Evolutionary conservation across 2,113 vertebrate genomes (phyloP).

Genomic region (Pipa parva): DNA sequence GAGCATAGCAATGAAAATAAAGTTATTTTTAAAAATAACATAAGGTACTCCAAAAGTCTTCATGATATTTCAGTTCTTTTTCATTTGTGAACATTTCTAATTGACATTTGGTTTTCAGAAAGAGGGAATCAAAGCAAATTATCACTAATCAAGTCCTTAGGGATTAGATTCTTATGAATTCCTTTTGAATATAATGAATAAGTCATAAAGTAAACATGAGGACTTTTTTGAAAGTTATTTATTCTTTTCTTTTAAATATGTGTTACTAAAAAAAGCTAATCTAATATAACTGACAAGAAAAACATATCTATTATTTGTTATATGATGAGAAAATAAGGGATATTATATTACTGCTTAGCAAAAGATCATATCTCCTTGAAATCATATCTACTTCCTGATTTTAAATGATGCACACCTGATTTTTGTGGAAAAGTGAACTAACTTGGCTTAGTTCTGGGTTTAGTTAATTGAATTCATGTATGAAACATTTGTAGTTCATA

Average conservation of each 20-base stretch:
- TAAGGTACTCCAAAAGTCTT: neutral
- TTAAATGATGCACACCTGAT: no score
- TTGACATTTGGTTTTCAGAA: conserved; percentile 43
- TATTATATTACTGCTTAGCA: no score
- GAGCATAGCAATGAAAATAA: conserved; percentile 7
- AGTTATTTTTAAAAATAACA: conserved; percentile 25
- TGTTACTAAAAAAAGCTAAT: neutral
- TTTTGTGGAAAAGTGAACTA: no score
- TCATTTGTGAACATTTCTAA: conserved; percentile 41
- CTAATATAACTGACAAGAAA: no score
- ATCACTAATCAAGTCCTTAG: conserved; percentile 39
- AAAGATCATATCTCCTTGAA: no score
- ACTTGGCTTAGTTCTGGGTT: no score
- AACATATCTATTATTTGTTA: no score
- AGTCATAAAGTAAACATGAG: conserved; percentile 12
- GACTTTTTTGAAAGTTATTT: conserved; percentile 3
- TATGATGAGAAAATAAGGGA: no score
- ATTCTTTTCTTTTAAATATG: neutral
- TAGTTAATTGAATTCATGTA: no score
- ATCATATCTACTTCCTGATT: no score
- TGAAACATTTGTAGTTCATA: no score
- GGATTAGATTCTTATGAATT: conserved; percentile 23
- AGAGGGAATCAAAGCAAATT: conserved; percentile 28
- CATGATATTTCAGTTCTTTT: conserved; percentile 31
- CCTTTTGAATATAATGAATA: conserved; percentile 30